Conservation (phyloP, 2,888 invertebrate species). For the Apodemia duryi region DNA sequence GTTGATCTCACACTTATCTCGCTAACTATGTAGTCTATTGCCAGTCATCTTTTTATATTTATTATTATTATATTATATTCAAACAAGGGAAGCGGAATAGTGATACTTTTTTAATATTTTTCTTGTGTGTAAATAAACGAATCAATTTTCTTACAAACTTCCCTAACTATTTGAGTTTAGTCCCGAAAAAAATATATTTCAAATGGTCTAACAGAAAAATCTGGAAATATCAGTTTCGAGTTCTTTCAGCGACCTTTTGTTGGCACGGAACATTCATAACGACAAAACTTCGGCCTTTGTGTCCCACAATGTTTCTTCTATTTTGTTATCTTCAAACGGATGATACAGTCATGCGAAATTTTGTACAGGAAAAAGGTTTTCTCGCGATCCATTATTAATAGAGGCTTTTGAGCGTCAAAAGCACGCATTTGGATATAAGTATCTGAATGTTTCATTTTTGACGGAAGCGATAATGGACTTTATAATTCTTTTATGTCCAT, state of each 20-base stretch:
- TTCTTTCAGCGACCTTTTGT: conserved; percentile 36
- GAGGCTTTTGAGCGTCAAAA: conserved; percentile 33
- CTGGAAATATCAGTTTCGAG: conserved; percentile 49
- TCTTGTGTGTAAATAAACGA: too few species aligned
- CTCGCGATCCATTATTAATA: conserved; percentile 31
- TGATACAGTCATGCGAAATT: conserved; percentile 28
- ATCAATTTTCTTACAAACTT: too few species aligned
- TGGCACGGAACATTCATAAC: conserved; percentile 20
- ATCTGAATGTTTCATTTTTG: conserved; percentile 24
- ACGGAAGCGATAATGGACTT: conserved; percentile 9
- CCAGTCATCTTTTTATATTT: too few species aligned
- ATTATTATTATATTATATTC: too few species aligned
- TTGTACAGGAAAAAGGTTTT: conserved; percentile 26
- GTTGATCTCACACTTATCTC: too few species aligned
- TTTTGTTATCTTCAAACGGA: conserved; percentile 33
- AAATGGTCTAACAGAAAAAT: conserved; percentile 26
- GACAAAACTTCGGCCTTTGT: conserved; percentile 31
- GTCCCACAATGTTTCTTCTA: conserved; percentile 30
- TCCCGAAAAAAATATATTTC: conserved; percentile 7
- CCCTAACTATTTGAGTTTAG: neutral
- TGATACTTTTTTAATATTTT: too few species aligned
- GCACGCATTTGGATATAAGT: conserved; percentile 39
- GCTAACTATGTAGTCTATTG: too few species aligned
- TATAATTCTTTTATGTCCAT: conserved; percentile 11
- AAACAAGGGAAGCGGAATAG: too few species aligned